Evolutionary conservation across 2,797 vertebrate species (phyloP).

Genomic region (Sardinella longiceps): DNA sequence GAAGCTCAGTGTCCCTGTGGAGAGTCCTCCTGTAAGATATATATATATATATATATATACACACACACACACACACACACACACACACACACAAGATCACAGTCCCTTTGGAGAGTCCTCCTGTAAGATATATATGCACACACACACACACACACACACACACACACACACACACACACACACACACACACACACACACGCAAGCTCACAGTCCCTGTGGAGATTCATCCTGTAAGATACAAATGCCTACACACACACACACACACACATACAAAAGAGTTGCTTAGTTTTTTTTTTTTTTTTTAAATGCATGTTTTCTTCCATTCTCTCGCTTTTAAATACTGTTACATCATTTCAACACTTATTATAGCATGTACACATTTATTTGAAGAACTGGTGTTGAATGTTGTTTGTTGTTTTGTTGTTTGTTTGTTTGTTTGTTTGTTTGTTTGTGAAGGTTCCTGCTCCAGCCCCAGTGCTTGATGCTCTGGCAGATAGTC

Average conservation of each 20-base stretch:
- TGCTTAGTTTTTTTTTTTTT: neutral
- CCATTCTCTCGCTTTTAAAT: neutral
- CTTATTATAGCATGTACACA: neutral
- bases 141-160: too few relatives aligned
- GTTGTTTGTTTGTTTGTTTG: conserved; percentile 42
- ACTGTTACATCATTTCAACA: too few relatives aligned
- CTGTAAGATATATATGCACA: neutral
- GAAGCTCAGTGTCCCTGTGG: conserved; percentile 49
- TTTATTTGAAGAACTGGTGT: neutral
- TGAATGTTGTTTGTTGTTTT: conserved; percentile 32
- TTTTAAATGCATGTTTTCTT: neutral
- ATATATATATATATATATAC: neutral
- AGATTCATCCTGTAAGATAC: neutral
- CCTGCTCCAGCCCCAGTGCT: conserved; percentile 52
- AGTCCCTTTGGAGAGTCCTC: neutral
- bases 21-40: conserved; percentile 48
- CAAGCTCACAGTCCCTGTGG: conserved; percentile 5
- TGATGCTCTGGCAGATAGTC: conserved; percentile 61
- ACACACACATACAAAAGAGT: conserved; percentile 31
- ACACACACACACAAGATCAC: too few relatives aligned
- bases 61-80: neutral
- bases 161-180: conserved; percentile 24
- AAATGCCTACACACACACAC: neutral
- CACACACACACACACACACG: conserved; percentile 21
- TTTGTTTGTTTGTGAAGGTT: conserved; percentile 35